Base-by-base conservation (phyloP, 2,797 vertebrate species). In the Acanthornis magna region DNA sequence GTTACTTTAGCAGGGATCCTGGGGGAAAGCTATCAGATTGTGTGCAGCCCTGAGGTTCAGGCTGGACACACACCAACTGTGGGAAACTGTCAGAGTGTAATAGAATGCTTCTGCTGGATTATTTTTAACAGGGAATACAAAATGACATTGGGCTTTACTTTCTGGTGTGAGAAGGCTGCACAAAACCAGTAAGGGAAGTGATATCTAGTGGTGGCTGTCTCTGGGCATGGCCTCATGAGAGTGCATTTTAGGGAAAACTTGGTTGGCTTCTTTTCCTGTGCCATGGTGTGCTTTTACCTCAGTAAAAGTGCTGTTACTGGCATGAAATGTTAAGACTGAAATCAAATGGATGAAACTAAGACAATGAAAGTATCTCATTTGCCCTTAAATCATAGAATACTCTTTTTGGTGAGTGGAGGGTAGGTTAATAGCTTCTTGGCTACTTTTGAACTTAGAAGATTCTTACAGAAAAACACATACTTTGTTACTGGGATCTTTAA, bases 281-380 rank as follows among this genome's bases (percentile, higher is more conserved):
- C 42, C 3, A 0, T 16, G 32, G 10, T 30, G 32, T 0, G 0
- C n/a, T 61, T 10, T 79, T 57, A 17, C 9, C 45, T 70, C 43
- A 13, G 7, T 73, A 29, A 6, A 53, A 70, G 25, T 70, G 30
- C 11, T 79, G 8, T 85, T 88, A 34, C 1, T 74, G 51, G 3
- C 13, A 18, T 63, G 73, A 29, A 88, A 61, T 38, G 38, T 21
- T 23, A 82, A 42, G 68, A 50, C 22, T 36, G 36, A 85, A 77
- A 85, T 78, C 6, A 34, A 21, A 18, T 62, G 13, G 16, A 1
- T 70, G 43, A 79, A 75, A 8, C 30, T 11, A 36, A 73, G 70
- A 51, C 0, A 3, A 13, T 43, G 36, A 38, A 45, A 30, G 40
- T 10, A 4, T 5, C 5, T 30, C 11, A 30, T 71, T 85, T 91